A percentile compares a stretch with the other conserved stretches of the same genome.
phyloP scores from a whole-genome alignment of 2,113 vertebrate genomes.

The Nyctibius bracteatus region DNA sequence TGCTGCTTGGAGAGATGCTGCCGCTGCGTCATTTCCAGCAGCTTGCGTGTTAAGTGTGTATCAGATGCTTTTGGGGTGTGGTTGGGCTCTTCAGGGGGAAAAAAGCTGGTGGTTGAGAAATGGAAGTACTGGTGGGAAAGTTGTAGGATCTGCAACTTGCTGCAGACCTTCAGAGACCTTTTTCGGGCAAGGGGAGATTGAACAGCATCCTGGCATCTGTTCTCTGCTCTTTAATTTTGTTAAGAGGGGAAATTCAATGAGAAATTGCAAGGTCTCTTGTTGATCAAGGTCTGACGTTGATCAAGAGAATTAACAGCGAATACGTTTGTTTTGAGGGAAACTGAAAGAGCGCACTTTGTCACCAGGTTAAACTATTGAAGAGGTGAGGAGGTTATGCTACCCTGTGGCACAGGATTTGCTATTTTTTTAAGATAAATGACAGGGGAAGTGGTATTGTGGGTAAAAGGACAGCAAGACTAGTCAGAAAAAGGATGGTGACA shows the following conservation, averaged over 20 bases:
- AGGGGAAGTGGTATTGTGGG: not conserved
- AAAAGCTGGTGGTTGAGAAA: not conserved
- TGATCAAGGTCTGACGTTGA: not conserved
- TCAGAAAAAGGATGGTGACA: not conserved
- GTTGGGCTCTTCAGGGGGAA: accelerated
- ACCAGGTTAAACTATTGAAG: not conserved
- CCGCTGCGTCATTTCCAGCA: not conserved
- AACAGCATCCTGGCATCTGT: not conserved
- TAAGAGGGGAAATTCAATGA: not conserved
- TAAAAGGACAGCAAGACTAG: not conserved
- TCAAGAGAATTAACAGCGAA: not conserved
- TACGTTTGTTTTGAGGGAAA: not conserved
- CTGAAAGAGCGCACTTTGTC: not conserved
- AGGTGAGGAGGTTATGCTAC: not conserved
- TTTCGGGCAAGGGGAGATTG: not conserved
- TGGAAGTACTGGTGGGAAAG: not conserved
- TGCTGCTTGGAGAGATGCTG: not conserved
- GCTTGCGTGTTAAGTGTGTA: accelerated
- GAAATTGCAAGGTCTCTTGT: not conserved
- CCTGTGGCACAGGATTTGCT: not conserved
- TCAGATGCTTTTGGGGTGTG: not conserved
- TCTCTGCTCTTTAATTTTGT: not conserved
- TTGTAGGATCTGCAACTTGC: not conserved
- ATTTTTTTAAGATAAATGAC: not conserved
- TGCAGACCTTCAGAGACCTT: not conserved